Percentiles rank a stretch among this genome's conserved stretches.
These are phyloP conservation scores for Pseudoips prasinana DNA, from an alignment of 2,888 invertebrate species.

Conservation along the genomic window DNA sequence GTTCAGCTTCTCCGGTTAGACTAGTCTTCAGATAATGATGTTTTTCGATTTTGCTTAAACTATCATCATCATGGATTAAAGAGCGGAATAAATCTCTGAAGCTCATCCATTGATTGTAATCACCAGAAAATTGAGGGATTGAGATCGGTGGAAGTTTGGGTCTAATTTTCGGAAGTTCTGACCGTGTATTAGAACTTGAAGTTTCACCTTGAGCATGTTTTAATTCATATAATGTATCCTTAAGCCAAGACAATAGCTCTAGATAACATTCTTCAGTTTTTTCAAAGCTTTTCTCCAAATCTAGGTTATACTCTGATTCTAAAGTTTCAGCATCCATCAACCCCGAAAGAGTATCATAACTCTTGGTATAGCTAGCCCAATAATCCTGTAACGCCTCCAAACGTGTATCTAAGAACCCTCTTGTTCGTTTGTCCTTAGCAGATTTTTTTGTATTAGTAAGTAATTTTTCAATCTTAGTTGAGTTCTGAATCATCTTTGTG, in stretches of 20 bases:
- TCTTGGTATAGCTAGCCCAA: too few relatives aligned
- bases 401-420: too few relatives aligned
- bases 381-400: too few relatives aligned
- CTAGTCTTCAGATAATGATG: slow-evolving; percentile 19
- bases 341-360: too few relatives aligned
- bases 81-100: slow-evolving; percentile 16
- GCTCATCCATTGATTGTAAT: slow-evolving; percentile 16
- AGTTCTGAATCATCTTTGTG: too few relatives aligned
- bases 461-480: too few relatives aligned
- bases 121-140: slow-evolving; percentile 12
- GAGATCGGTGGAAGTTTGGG: slow-evolving; percentile 13
- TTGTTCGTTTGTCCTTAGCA: too few relatives aligned
- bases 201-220: slow-evolving; percentile 1
- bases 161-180: not conserved
- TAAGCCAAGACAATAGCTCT: slow-evolving; percentile 1
- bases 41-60: slow-evolving; percentile 14
- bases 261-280: slow-evolving; percentile 1
- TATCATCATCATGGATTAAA: slow-evolving; percentile 13
- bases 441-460: too few relatives aligned
- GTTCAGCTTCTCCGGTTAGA: slow-evolving; percentile 18
- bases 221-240: not conserved
- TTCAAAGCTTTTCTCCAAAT: slow-evolving; percentile 1
- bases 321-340: not conserved
- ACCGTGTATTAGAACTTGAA: slow-evolving; percentile 1
- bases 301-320: not conserved